Evolutionary conservation across 2,797 vertebrate species (phyloP).

Genomic region (Acipenser oxyrinchus): DNA sequence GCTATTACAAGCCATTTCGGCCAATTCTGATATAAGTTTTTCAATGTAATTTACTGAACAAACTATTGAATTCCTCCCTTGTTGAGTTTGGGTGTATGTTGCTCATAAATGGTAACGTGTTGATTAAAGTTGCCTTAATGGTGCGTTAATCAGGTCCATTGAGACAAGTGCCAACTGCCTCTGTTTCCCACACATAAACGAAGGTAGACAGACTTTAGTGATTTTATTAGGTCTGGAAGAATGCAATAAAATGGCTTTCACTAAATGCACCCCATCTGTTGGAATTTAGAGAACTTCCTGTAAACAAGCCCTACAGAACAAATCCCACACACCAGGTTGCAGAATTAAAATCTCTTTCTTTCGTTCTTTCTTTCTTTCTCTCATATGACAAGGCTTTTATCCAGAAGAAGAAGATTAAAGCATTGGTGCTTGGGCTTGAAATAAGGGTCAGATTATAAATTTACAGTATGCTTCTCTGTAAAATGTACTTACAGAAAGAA

Average conservation of each 20-base stretch:
- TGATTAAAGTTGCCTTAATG: too few relatives aligned
- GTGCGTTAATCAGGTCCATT: too few relatives aligned
- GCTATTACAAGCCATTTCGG: too few relatives aligned
- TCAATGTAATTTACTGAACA: not conserved
- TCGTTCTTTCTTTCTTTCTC: slow-evolving; percentile 21
- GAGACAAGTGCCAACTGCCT: slow-evolving; percentile 27
- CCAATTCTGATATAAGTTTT: not conserved
- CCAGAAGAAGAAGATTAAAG: too few relatives aligned
- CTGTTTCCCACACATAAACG: slow-evolving; percentile 60
- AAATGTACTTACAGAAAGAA: too few relatives aligned
- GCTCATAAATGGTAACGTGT: too few relatives aligned
- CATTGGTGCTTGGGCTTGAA: too few relatives aligned
- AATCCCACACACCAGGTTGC: slow-evolving; percentile 48
- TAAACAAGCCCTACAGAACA: slow-evolving; percentile 63
- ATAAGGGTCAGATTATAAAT: too few relatives aligned
- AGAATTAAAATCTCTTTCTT: slow-evolving; percentile 35
- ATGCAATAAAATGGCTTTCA: slow-evolving; percentile 62
- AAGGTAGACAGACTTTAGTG: slow-evolving; percentile 38
- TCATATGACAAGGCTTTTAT: too few relatives aligned
- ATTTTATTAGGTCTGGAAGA: slow-evolving; percentile 61
- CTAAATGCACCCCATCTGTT: slow-evolving; percentile 64
- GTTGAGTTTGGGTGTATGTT: not conserved
- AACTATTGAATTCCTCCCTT: not conserved
- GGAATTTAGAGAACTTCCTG: slow-evolving; percentile 62
- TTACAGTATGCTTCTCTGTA: too few relatives aligned